A percentile compares a stretch with the other conserved stretches of the same genome.
These are phyloP conservation scores for Ophion ellenae DNA, from an alignment of 2,888 invertebrate genomes.

Conservation along the genomic window DNA sequence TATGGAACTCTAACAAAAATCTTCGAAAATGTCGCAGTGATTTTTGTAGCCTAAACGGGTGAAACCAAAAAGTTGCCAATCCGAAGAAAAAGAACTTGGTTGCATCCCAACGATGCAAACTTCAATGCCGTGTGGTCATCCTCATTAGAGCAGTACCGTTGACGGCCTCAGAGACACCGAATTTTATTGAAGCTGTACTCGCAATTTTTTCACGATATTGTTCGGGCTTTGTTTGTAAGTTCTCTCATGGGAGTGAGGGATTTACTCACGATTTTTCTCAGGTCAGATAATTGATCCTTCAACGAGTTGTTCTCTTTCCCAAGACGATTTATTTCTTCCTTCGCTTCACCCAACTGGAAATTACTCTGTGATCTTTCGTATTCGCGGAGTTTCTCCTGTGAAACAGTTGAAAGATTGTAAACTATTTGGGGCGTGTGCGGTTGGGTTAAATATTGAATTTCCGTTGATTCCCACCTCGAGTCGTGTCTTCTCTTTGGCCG, in stretches of 20 bases:
- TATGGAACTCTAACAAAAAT: no score
- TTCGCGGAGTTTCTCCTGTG: constrained; percentile 76
- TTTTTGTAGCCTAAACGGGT: no score
- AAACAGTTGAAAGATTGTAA: background rate
- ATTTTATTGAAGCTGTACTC: no score
- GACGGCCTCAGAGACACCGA: no score
- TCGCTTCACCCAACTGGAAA: constrained; percentile 90
- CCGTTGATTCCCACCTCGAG: constrained; percentile 57
- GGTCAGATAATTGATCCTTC: constrained; percentile 89
- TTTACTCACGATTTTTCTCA: constrained; percentile 86
- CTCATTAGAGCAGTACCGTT: no score
- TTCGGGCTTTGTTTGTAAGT: no score
- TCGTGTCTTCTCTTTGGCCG: constrained; percentile 88
- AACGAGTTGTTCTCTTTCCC: constrained; percentile 88
- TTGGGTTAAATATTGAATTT: constrained; percentile 9
- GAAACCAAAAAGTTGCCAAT: no score
- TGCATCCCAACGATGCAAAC: no score
- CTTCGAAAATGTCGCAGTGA: no score
- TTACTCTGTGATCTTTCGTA: constrained; percentile 81
- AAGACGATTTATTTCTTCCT: constrained; percentile 89
- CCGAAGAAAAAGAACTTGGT: no score
- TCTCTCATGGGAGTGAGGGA: background rate
- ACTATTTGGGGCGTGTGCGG: background rate
- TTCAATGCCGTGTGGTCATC: no score
- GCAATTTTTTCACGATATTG: no score